These are phyloP conservation scores for Raja brachyura DNA, from an alignment of 2,113 vertebrate genomes.

Conservation along the genomic window DNA sequence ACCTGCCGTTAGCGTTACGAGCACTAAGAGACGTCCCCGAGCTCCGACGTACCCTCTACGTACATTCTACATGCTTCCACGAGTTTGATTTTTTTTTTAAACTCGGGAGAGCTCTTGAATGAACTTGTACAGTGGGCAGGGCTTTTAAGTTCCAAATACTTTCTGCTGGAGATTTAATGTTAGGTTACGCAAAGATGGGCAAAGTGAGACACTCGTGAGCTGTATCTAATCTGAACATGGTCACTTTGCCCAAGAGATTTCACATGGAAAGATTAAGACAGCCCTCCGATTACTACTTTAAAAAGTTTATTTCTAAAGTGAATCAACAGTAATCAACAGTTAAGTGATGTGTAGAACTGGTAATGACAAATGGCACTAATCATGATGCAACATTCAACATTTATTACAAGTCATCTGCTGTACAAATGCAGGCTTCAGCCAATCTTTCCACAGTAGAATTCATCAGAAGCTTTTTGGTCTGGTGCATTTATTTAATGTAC, in stretches of 20 bases:
- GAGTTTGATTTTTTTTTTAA: no score
- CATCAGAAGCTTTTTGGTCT: not conserved
- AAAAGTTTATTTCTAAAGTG: not conserved
- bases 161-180: not conserved
- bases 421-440: not conserved
- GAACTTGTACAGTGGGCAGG: no score
- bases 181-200: not conserved
- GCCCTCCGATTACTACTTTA: not conserved
- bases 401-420: constrained; percentile 13
- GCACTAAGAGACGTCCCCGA: no score
- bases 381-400: not conserved
- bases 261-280: not conserved
- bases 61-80: no score
- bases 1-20: no score
- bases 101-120: no score
- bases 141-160: not conserved
- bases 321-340: not conserved
- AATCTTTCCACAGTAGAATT: constrained; percentile 3
- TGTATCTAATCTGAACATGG: not conserved
- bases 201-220: not conserved
- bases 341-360: not conserved
- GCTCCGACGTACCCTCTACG: no score
- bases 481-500: not conserved
- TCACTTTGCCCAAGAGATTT: not conserved
- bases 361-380: not conserved